Evolutionary conservation across 2,113 vertebrate genomes (phyloP).

Genomic region (Ceyx cyanopectus): DNA sequence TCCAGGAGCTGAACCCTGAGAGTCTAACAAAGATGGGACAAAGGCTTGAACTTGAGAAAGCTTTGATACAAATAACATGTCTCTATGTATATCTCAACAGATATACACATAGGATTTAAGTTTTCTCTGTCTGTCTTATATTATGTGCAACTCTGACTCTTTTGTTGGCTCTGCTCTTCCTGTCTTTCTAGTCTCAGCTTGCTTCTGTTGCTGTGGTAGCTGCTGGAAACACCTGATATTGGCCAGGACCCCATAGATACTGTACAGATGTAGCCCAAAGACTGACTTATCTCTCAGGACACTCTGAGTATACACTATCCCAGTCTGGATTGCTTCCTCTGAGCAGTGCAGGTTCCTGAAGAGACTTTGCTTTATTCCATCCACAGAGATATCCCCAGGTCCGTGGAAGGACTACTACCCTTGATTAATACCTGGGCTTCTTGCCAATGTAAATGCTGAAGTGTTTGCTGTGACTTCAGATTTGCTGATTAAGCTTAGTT

Average conservation of each 20-base stretch:
- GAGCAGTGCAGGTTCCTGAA: not conserved
- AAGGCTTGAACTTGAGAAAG: not conserved
- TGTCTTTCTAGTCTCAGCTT: not conserved
- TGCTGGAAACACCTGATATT: not conserved
- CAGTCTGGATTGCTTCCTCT: not conserved
- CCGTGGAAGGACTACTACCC: not conserved
- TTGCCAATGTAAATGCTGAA: not conserved
- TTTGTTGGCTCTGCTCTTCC: not conserved
- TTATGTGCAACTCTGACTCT: not conserved
- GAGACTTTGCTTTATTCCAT: not conserved
- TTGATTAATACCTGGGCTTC: constrained; percentile 21
- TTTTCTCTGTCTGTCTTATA: not conserved
- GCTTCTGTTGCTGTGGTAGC: not conserved
- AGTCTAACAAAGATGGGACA: not conserved
- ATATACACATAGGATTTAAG: not conserved
- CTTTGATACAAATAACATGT: not conserved
- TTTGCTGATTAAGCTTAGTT: constrained; percentile 56
- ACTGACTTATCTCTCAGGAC: not conserved
- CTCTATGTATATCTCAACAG: not conserved
- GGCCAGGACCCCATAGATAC: not conserved
- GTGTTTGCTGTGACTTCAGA: constrained; percentile 36
- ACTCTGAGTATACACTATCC: not conserved
- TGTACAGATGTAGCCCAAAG: not conserved
- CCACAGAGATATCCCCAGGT: not conserved
- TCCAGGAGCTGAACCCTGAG: not conserved